Conservation (phyloP, 2,113 vertebrate genomes). For the Sander vitreus region DNA sequence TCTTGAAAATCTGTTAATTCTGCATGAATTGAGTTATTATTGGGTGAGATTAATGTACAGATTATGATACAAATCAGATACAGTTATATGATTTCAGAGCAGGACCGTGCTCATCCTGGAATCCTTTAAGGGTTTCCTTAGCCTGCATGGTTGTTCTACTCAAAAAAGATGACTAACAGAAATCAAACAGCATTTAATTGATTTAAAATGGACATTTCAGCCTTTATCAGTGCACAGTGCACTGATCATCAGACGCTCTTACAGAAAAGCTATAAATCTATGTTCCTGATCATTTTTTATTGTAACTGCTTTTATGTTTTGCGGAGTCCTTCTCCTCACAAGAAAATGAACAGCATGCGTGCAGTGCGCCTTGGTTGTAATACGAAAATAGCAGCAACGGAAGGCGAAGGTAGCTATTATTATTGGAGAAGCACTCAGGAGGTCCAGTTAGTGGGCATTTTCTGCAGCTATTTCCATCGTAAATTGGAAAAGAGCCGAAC, state of each 20-base stretch:
- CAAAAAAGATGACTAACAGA: constrained; percentile 5
- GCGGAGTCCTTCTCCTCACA: not conserved
- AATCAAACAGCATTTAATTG: not conserved
- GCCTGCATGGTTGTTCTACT: not conserved
- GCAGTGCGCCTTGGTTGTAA: not conserved
- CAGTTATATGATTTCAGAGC: constrained; percentile 10
- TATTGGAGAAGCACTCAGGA: constrained; percentile 43
- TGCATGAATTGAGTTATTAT: constrained; percentile 20
- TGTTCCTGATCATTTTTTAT: not conserved
- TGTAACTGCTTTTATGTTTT: not conserved
- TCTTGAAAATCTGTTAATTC: constrained; percentile 42
- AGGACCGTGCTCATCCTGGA: not conserved
- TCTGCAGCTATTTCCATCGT: constrained; percentile 7
- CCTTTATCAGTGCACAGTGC: not conserved
- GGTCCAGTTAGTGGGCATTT: constrained; percentile 33
- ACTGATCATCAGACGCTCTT: not conserved
- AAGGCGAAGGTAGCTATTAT: constrained; percentile 48
- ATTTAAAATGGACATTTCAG: constrained; percentile 3
- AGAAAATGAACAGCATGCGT: constrained; percentile 23
- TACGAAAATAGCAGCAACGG: constrained; percentile 61
- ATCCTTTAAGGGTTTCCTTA: not conserved
- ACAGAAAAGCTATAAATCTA: not conserved
- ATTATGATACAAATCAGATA: constrained; percentile 36
- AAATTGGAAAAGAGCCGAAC: constrained; percentile 35
- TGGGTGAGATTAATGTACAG: constrained; percentile 36